phyloP scores from a whole-genome alignment of 1,140 invertebrate genomes.

The Cotesia typhae region DNA sequence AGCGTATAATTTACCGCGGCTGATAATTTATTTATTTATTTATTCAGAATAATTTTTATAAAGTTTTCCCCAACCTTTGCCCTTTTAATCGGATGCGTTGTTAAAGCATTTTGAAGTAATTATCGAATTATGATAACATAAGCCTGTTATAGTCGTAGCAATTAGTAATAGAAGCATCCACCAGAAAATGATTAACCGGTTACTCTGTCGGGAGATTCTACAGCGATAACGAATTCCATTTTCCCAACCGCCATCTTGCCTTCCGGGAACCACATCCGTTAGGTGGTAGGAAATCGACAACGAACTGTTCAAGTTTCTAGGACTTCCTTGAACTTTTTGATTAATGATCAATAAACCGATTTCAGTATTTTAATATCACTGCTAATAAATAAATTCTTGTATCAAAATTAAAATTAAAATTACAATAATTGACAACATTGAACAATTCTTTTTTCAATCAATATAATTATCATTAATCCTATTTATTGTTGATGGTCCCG shows the following conservation, averaged over 20 bases:
- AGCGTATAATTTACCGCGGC: neutral
- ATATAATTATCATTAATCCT: too few species aligned
- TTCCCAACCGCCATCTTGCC: conserved; percentile 36
- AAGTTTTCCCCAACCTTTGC: neutral
- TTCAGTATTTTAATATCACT: neutral
- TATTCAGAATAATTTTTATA: too few species aligned
- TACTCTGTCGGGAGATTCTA: conserved; percentile 30
- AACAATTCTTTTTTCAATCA: too few species aligned
- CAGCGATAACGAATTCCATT: conserved; percentile 37
- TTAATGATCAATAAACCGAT: neutral
- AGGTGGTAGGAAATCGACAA: conserved; percentile 21
- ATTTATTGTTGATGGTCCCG: too few species aligned
- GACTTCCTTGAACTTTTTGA: conserved; percentile 8
- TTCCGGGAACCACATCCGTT: conserved; percentile 32
- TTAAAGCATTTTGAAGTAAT: conserved; percentile 6
- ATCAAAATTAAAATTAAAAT: too few species aligned
- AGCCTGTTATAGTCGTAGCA: conserved; percentile 18
- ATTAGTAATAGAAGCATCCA: conserved; percentile 15
- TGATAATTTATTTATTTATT: too few species aligned
- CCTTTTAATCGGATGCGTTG: too few species aligned
- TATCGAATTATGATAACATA: conserved; percentile 13
- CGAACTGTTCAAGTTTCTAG: conserved; percentile 22
- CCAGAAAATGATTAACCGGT: conserved; percentile 29
- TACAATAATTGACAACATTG: too few species aligned
- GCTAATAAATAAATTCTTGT: neutral